Evolutionary conservation across 1,140 invertebrate genomes (phyloP).

Genomic region (Microvelia longipes): DNA sequence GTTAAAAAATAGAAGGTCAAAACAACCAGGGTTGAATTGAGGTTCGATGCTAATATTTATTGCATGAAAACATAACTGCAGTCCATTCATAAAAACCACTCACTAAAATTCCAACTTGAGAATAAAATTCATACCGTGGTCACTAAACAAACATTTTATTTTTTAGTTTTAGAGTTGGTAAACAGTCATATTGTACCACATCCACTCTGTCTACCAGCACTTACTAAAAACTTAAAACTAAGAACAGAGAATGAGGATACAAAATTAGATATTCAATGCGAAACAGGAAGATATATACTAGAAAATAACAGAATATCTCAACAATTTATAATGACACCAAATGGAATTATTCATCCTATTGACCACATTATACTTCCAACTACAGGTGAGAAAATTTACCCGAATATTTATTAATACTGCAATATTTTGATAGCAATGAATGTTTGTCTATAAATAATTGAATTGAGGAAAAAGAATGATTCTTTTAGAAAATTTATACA

Average conservation of each 20-base stretch:
- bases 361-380: constrained; percentile 33
- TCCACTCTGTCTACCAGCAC: constrained; percentile 32
- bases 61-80: too few relatives aligned
- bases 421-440: too few relatives aligned
- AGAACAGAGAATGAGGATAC: constrained; percentile 26
- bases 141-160: too few relatives aligned
- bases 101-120: too few relatives aligned
- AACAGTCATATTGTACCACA: constrained; percentile 35
- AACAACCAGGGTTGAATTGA: too few relatives aligned
- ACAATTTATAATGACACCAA: constrained; percentile 29
- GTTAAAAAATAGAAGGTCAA: too few relatives aligned
- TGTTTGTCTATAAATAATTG: too few relatives aligned
- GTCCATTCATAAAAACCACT: too few relatives aligned
- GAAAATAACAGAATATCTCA: constrained; percentile 26
- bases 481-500: too few relatives aligned
- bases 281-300: constrained; percentile 26
- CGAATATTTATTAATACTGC: not conserved
- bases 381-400: constrained; percentile 25
- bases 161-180: constrained; percentile 27
- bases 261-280: constrained; percentile 30
- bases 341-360: constrained; percentile 33
- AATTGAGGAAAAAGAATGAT: too few relatives aligned
- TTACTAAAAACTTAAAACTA: constrained; percentile 32
- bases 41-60: too few relatives aligned
- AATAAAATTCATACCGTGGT: too few relatives aligned